phyloP scores from a whole-genome alignment of 2,113 vertebrate genomes.

The Myiagra hebetior region DNA sequence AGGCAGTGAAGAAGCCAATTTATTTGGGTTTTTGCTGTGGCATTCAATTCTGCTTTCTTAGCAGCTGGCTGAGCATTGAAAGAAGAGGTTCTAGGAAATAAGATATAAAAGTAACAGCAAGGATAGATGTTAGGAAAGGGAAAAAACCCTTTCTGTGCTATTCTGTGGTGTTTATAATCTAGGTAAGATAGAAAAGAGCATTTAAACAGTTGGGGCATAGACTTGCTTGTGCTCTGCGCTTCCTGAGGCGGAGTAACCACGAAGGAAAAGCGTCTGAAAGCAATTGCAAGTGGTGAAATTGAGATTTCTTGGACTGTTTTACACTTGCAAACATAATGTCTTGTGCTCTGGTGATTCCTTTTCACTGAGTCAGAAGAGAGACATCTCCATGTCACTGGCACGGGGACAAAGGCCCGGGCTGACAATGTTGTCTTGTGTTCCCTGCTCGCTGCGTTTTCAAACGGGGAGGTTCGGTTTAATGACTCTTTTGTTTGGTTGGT shows the following conservation, averaged over 20 bases:
- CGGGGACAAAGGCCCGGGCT: neutral
- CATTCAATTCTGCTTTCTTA: neutral
- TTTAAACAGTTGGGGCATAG: neutral
- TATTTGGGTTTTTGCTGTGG: neutral
- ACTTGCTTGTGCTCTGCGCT: neutral
- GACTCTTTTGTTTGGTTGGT: slow-evolving; percentile 32
- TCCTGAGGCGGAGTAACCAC: neutral
- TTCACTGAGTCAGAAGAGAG: slow-evolving; percentile 60
- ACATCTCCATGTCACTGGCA: slow-evolving; percentile 66
- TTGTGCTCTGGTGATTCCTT: slow-evolving; percentile 31
- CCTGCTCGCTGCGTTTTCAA: neutral
- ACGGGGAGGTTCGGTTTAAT: slow-evolving; percentile 29
- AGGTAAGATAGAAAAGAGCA: neutral
- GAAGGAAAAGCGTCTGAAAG: neutral
- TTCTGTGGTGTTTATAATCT: neutral
- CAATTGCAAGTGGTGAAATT: neutral
- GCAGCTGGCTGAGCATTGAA: neutral
- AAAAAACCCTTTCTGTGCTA: neutral
- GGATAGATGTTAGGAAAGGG: neutral
- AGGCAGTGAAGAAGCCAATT: neutral
- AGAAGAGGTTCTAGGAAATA: neutral
- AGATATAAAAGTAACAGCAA: neutral
- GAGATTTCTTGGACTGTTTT: neutral
- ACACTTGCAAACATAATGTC: neutral
- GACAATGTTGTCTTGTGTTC: slow-evolving; percentile 59